Conservation (phyloP, 2,888 invertebrate genomes). For the Atherix ibis region DNA sequence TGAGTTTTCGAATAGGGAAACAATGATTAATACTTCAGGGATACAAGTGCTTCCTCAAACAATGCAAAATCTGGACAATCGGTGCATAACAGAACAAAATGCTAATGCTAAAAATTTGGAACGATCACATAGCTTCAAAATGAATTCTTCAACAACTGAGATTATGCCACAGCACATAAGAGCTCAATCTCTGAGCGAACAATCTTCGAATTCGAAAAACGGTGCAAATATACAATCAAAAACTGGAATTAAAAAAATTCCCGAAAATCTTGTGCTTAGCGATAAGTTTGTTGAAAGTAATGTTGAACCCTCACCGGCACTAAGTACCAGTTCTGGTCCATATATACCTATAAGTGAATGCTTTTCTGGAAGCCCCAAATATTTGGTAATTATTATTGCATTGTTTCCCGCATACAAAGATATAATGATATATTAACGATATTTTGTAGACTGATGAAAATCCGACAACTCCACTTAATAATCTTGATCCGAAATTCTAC, state of each 20-base stretch:
- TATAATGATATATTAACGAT: not conserved
- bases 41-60: too few species aligned
- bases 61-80: too few species aligned
- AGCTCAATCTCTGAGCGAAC: slow-evolving; percentile 12
- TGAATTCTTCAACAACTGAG: slow-evolving; percentile 2
- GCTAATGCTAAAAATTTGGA: slow-evolving; percentile 8
- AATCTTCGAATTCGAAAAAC: slow-evolving; percentile 12
- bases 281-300: slow-evolving; percentile 23
- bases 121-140: slow-evolving; percentile 11
- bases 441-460: slow-evolving; percentile 17
- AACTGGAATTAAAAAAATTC: slow-evolving; percentile 28
- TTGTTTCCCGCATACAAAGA: not conserved
- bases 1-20: slow-evolving; percentile 21
- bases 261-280: slow-evolving; percentile 29
- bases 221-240: slow-evolving; percentile 16
- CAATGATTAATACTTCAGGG: not conserved
- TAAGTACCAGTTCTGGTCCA: slow-evolving; percentile 57
- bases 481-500: slow-evolving; percentile 39
- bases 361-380: slow-evolving; percentile 56
- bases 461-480: slow-evolving; percentile 29
- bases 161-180: slow-evolving; percentile 7
- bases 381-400: slow-evolving; percentile 15
- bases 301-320: slow-evolving; percentile 43
- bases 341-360: slow-evolving; percentile 90
- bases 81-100: too few species aligned